Evolutionary conservation across 2,888 invertebrate genomes (phyloP).

Genomic region (Apamea anceps): DNA sequence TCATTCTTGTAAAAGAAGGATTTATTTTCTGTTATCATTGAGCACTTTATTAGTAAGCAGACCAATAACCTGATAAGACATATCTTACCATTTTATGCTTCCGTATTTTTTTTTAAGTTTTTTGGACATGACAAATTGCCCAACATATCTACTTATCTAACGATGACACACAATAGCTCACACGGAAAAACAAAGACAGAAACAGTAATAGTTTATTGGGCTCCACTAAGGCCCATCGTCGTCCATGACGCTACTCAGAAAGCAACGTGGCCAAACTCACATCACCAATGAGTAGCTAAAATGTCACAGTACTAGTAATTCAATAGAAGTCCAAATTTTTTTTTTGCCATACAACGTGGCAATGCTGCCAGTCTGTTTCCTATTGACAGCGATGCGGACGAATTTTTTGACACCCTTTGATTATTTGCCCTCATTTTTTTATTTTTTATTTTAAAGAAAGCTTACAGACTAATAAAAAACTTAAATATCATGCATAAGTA

Average conservation of each 20-base stretch:
- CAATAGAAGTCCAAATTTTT: neutral
- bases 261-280: neutral
- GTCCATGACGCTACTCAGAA: neutral
- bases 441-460: too few relatives aligned
- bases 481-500: too few relatives aligned
- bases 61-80: neutral
- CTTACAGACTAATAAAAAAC: too few relatives aligned
- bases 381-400: too few relatives aligned
- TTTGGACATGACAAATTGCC: neutral
- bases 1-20: neutral
- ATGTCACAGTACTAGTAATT: neutral
- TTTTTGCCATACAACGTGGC: too few relatives aligned
- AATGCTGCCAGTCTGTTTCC: too few relatives aligned
- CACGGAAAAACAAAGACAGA: neutral
- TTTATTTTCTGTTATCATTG: neutral
- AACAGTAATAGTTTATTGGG: neutral
- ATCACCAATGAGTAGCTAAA: neutral
- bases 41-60: neutral
- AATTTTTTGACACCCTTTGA: too few relatives aligned
- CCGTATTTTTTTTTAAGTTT: neutral
- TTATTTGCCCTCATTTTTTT: too few relatives aligned
- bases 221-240: neutral
- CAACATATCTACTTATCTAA: neutral
- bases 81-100: neutral
- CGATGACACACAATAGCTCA: neutral